Base-by-base conservation (phyloP, 2,797 vertebrate species). In the Cossypha niveicapilla region DNA sequence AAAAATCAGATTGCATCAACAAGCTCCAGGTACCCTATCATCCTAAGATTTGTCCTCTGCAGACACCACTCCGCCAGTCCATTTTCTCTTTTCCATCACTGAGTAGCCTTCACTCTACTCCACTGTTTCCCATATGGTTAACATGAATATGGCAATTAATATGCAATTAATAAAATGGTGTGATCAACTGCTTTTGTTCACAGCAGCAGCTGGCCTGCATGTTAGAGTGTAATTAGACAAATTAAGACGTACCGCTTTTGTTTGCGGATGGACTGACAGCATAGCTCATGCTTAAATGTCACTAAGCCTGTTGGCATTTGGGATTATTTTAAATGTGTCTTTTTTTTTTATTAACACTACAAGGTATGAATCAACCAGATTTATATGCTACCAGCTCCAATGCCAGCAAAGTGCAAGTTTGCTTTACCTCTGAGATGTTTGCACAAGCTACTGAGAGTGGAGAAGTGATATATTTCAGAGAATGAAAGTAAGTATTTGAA, bases 161-260 rank as follows among this genome's bases (percentile, higher is more conserved):
- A 96, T 88, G 61, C 90, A 95, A 96, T 97, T 97, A 96, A 96
- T 97, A 97, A 97, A 88, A 94, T 86, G 60, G 81, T 90, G 83
- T 22, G 84, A 93, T 96, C 95, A 92, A 95, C 93, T 81, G 91
- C 96, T 96, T 96, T 97, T 97, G 94, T 96, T 96, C 93, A 67
- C 87, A 88, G 88, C 83, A 93, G 96, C 96, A 98, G 97, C 96
- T 97, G 96, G 93, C 84, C 91, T 86, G 74, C 89, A 95, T 73
- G 93, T 90, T 93, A 93, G 74, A 96, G 85, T 1, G 8, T 95
- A 97, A 97, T 97, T 90, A 97, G 83, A 95, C 84, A 97, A 97
- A 97, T 97, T 96, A 96, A 94, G 94, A 97, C 0, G 19, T 75
- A 88, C 62, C 0, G 9, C 86, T 95, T 97, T 94, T 96, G 96